Conservation (phyloP, 2,113 vertebrate genomes). For the Pituophis catenifer region DNA sequence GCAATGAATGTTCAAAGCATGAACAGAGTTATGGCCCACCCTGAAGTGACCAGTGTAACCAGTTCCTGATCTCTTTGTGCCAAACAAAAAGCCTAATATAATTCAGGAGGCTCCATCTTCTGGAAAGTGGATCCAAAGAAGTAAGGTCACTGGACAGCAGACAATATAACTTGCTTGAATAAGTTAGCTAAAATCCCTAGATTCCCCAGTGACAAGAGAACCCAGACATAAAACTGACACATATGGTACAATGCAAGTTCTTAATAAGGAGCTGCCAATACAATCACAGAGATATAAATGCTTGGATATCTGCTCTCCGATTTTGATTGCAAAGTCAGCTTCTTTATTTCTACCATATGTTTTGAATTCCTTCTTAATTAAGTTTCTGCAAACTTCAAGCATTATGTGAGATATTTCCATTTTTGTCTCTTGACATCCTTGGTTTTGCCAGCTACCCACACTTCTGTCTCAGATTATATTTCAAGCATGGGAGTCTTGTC, state of each 20-base stretch:
- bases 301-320: background rate
- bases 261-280: background rate
- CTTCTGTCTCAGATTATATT: constrained; percentile 14
- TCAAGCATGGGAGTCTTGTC: constrained; percentile 22
- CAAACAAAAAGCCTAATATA: background rate
- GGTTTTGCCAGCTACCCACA: background rate
- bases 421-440: background rate
- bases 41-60: background rate
- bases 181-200: background rate
- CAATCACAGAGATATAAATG: background rate
- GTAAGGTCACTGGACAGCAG: background rate
- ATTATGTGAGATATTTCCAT: background rate
- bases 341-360: background rate
- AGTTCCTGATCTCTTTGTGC: background rate
- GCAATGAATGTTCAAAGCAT: background rate
- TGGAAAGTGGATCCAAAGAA: background rate
- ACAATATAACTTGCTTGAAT: background rate
- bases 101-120: background rate
- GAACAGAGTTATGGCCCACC: background rate
- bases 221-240: background rate
- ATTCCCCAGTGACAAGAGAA: background rate
- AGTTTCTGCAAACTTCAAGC: background rate
- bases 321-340: constrained; percentile 8
- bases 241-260: background rate
- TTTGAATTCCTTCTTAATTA: background rate